Evolutionary conservation across 1,140 invertebrate genomes (phyloP).

Genomic region (Onthophagus taurus): DNA sequence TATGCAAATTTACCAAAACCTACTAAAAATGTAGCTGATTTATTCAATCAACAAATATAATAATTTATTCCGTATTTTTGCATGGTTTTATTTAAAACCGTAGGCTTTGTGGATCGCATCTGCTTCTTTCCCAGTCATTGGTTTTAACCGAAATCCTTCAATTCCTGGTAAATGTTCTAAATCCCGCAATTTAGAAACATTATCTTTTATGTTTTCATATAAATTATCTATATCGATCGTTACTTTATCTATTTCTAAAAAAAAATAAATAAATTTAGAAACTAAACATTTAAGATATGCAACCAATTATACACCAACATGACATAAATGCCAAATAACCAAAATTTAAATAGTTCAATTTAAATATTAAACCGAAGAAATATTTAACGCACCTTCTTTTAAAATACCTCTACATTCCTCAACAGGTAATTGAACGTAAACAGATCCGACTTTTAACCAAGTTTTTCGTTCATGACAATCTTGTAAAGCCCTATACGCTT

Average conservation of each 20-base stretch:
- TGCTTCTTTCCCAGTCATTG: constrained; percentile 28
- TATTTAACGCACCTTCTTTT: constrained; percentile 24
- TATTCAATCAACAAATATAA: too few species aligned
- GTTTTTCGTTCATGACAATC: constrained; percentile 19
- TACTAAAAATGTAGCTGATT: too few species aligned
- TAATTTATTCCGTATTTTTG: too few species aligned
- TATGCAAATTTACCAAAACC: too few species aligned
- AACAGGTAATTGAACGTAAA: constrained; percentile 26
- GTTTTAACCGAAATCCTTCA: constrained; percentile 29
- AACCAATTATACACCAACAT: too few species aligned
- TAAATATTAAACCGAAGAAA: too few species aligned
- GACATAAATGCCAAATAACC: too few species aligned
- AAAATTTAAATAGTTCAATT: too few species aligned
- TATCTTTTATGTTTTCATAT: constrained; percentile 23
- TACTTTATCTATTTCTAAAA: constrained; percentile 9
- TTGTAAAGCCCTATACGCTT: constrained; percentile 28
- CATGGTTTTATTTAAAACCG: constrained; percentile 13
- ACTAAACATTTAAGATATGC: neutral
- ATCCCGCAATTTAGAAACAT: constrained; percentile 27
- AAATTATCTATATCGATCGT: constrained; percentile 2
- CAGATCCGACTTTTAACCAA: constrained; percentile 28
- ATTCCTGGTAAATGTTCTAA: constrained; percentile 31
- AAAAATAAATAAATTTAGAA: neutral
- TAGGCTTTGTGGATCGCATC: constrained; percentile 29
- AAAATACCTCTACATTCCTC: constrained; percentile 26